Percentiles rank a stretch among this genome's conserved stretches.
Evolutionary conservation across 1,140 invertebrate genomes (phyloP).

Genomic region (Bombus breviceps): DNA sequence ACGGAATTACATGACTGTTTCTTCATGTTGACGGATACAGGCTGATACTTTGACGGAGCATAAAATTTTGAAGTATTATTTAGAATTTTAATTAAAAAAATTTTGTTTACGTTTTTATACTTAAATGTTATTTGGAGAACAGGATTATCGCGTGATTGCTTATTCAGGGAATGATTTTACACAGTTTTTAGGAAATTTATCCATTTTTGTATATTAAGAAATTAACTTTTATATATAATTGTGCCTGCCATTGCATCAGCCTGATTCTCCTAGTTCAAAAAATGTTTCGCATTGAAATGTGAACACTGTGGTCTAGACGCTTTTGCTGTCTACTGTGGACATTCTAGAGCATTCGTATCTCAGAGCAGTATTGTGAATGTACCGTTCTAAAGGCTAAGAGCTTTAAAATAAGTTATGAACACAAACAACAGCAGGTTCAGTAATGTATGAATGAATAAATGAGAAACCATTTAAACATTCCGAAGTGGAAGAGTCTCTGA

Average conservation of each 20-base stretch:
- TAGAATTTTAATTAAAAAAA: constrained; percentile 48
- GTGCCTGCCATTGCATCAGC: constrained; percentile 67
- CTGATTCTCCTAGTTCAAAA: constrained; percentile 65
- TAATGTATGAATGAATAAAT: constrained; percentile 58
- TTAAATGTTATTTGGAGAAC: constrained; percentile 18
- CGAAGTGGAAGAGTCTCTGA: constrained; percentile 68
- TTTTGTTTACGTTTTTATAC: constrained; percentile 52
- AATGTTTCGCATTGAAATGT: constrained; percentile 61
- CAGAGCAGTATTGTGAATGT: constrained; percentile 61
- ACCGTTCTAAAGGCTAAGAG: constrained; percentile 55
- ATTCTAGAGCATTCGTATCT: constrained; percentile 72
- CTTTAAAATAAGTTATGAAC: constrained; percentile 68
- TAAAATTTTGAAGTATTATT: constrained; percentile 53
- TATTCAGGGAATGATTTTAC: constrained; percentile 60
- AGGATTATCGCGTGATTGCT: constrained; percentile 53
- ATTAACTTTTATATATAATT: constrained; percentile 64
- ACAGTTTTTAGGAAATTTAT: constrained; percentile 62
- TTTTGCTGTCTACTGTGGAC: constrained; percentile 73
- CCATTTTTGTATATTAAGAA: constrained; percentile 63
- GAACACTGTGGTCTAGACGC: constrained; percentile 70
- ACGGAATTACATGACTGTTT: constrained; percentile 68
- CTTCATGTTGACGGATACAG: constrained; percentile 58
- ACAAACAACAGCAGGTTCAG: constrained; percentile 54
- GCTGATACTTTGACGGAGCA: constrained; percentile 69
- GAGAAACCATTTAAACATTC: constrained; percentile 78